These are phyloP conservation scores for Nowickia ferox DNA, from an alignment of 2,888 invertebrate species.

Conservation along the genomic window DNA sequence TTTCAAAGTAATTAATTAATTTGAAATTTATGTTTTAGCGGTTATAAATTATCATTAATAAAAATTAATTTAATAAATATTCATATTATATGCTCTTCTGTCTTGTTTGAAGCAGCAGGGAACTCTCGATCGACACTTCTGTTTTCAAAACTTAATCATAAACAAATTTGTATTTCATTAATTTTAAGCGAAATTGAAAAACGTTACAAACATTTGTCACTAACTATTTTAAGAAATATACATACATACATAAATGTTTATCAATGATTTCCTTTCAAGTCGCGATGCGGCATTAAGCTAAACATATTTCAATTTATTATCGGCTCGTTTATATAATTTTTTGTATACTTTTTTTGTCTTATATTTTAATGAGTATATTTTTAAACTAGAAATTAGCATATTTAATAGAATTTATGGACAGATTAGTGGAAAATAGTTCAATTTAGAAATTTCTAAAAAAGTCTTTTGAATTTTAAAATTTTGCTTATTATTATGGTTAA, in stretches of 20 bases:
- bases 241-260: slow-evolving; percentile 32
- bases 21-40: slow-evolving; percentile 80
- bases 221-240: slow-evolving; percentile 44
- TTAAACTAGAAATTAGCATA: neutral
- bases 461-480: slow-evolving; percentile 1
- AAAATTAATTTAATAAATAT: slow-evolving; percentile 73
- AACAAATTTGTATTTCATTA: slow-evolving; percentile 30
- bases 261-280: slow-evolving; percentile 63
- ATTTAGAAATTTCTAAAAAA: slow-evolving; percentile 1
- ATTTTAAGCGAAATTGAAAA: slow-evolving; percentile 44
- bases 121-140: slow-evolving; percentile 11
- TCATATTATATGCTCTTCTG: slow-evolving; percentile 43
- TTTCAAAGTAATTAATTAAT: slow-evolving; percentile 80
- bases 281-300: slow-evolving; percentile 67
- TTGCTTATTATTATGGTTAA: neutral
- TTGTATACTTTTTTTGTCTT: slow-evolving; percentile 1
- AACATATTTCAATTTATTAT: slow-evolving; percentile 74
- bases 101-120: slow-evolving; percentile 19
- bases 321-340: slow-evolving; percentile 59
- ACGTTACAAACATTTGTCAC: slow-evolving; percentile 42
- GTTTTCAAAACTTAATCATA: slow-evolving; percentile 31
- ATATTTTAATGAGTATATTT: slow-evolving; percentile 26
- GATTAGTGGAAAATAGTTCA: slow-evolving; percentile 44
- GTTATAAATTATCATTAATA: slow-evolving; percentile 81
- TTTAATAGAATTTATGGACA: slow-evolving; percentile 35